Percentiles rank a stretch among this genome's conserved stretches.
These are phyloP conservation scores for Trigoniulus corallinus DNA, from an alignment of 1,140 invertebrate genomes.

Conservation along the genomic window DNA sequence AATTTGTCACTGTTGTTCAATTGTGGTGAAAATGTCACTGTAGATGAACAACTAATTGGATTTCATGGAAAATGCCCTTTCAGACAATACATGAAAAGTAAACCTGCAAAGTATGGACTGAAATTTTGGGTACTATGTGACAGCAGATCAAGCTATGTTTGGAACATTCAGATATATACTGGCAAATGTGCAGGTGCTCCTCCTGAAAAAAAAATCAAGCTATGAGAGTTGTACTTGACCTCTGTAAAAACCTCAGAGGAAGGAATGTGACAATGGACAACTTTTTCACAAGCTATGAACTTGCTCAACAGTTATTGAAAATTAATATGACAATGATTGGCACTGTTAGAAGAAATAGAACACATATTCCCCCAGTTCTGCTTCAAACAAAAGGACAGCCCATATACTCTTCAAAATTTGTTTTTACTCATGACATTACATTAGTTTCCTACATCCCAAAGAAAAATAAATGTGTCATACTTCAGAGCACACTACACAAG, in stretches of 20 bases:
- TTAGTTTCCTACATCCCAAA: constrained; percentile 15
- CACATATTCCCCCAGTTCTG: not conserved
- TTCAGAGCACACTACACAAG: constrained; percentile 11
- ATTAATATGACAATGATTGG: constrained; percentile 3
- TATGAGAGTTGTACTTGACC: constrained; percentile 1
- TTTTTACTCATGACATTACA: constrained; percentile 10
- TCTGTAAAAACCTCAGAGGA: not conserved
- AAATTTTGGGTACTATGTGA: constrained; percentile 13
- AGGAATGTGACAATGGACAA: constrained; percentile 1
- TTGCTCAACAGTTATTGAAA: not conserved
- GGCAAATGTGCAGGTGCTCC: not conserved
- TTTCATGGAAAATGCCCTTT: constrained; percentile 15
- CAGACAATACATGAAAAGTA: not conserved
- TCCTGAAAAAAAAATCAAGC: constrained; percentile 2
- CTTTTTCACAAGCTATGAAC: constrained; percentile 1
- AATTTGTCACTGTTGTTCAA: constrained; percentile 9
- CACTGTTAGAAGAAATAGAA: constrained; percentile 1
- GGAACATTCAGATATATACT: constrained; percentile 7
- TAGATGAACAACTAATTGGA: constrained; percentile 19
- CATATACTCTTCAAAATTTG: constrained; percentile 6
- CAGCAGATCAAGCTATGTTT: not conserved
- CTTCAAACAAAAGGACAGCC: not conserved
- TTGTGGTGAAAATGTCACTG: constrained; percentile 10
- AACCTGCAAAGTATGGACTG: constrained; percentile 1
- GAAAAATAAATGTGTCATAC: constrained; percentile 12